Percentiles rank a stretch among this genome's conserved stretches.
phyloP scores from a whole-genome alignment of 2,888 invertebrate species.

The Xestia sexstrigata region DNA sequence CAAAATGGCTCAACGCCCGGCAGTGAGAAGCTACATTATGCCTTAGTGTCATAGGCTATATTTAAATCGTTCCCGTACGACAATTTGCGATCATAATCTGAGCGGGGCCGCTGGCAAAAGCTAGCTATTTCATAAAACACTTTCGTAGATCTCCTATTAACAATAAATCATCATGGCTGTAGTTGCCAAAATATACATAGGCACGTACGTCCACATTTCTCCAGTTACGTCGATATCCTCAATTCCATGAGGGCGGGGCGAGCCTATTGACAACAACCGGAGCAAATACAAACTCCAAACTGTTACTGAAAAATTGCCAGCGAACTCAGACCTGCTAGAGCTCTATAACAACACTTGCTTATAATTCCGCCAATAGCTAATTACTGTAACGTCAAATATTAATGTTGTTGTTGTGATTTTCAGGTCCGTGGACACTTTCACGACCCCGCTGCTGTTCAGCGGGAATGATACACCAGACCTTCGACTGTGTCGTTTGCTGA shows the following conservation, averaged over 20 bases:
- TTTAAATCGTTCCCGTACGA: not conserved
- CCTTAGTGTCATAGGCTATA: not conserved
- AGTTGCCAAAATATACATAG: not conserved
- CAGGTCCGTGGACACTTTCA: slow-evolving; percentile 62
- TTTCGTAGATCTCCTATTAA: not conserved
- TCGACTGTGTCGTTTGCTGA: slow-evolving; percentile 58
- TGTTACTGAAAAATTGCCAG: not conserved
- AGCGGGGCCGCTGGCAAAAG: not conserved
- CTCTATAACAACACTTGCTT: not conserved
- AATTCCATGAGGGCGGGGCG: not conserved
- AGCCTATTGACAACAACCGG: not conserved
- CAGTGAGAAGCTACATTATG: not conserved
- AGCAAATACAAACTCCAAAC: not conserved
- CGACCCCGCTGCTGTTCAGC: slow-evolving; percentile 43
- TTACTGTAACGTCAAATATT: not conserved
- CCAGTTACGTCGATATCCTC: not conserved
- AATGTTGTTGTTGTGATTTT: slow-evolving; percentile 32
- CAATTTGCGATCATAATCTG: not conserved
- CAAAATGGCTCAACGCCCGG: not conserved
- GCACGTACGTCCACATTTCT: not conserved
- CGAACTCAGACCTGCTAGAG: not conserved
- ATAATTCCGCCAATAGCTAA: not conserved
- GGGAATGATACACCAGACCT: slow-evolving; percentile 58
- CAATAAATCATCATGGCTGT: not conserved
- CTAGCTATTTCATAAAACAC: not conserved